Percentiles rank a stretch among this genome's conserved stretches.
Conservation (phyloP, 2,113 vertebrate species). For the Meleagris gallopavo region DNA sequence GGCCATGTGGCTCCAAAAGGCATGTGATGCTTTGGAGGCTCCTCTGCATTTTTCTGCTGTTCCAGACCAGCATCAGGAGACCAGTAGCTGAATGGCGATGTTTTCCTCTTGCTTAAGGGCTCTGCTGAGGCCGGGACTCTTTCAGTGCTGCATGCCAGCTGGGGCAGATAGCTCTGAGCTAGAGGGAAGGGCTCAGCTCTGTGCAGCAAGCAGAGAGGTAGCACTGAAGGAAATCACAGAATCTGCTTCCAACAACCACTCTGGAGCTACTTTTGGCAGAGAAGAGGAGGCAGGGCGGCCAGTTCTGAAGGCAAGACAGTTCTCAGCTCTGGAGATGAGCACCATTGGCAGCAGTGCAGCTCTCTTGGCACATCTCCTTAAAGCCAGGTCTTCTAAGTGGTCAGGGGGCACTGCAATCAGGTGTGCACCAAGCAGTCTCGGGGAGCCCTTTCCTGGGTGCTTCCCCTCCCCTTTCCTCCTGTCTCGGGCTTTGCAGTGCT, state of each 20-base stretch:
- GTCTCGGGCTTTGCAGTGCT: accelerated
- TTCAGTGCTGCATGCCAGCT: background rate
- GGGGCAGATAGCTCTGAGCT: background rate
- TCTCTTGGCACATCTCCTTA: background rate
- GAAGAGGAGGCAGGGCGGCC: background rate
- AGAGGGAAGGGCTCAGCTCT: background rate
- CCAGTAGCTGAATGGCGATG: background rate
- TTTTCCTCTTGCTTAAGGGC: slow-evolving; percentile 32
- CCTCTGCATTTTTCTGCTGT: slow-evolving; percentile 36
- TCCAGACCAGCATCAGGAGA: background rate
- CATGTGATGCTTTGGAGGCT: slow-evolving; percentile 61
- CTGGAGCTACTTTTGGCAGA: background rate
- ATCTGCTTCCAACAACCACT: background rate
- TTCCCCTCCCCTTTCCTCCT: background rate
- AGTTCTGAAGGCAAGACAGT: background rate
- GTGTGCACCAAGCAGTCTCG: background rate
- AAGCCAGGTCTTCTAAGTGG: background rate
- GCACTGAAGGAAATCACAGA: background rate
- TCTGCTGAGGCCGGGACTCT: background rate
- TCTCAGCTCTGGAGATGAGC: background rate
- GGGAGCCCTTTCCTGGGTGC: background rate
- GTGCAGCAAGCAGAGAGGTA: background rate
- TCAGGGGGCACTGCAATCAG: background rate
- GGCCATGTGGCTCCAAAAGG: background rate
- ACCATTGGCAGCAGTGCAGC: background rate